Base-by-base conservation (phyloP, 2,797 vertebrate genomes). In the Siniperca scherzeri region DNA sequence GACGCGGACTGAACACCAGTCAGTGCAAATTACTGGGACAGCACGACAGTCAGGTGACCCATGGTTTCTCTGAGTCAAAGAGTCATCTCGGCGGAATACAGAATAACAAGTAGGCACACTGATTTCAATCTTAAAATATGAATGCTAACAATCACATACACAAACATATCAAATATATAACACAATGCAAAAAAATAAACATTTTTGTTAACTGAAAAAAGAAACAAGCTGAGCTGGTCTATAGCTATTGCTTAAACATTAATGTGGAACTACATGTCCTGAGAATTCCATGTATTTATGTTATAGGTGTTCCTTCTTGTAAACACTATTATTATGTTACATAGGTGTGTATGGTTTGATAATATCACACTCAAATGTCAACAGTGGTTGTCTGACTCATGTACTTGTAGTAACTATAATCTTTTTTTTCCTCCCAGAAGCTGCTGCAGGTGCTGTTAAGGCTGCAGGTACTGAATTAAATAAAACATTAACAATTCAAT, bases 1-100 rank as follows among this genome's bases (percentile, higher is more conserved):
- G 94, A 95, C 86, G 83, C 46, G 1, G 67, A 7, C 46, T 78
- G 52, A 83, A 70, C 82, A 40, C 36, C 70, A 48, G 48, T 59
- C 72, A 33, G 42, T 44, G 56, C 56, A 66, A 72, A 79, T 82
- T 83, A 76, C 30, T 33, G 62, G 56, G 64, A 64, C 60, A 74
- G 5, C 12, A 5, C 7, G 17, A 52, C 64, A 67, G 64, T 62
- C 84, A 86, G 72, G 62, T 85, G 81, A 89, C 75, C 78, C 22
- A 5, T 27, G 10, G 16, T 12, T 77, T 50, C 79, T 77, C 55
- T 50, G 38, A 59, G 78, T 86, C 68, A 80, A 21, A 64, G 52
- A 55, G 27, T 77, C 81, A 72, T 52, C 27, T 50, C 36, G 38
- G 4, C 0, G 2, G 52, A 55, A 80, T n/a, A 14, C 16, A 67